Evolutionary conservation across 2,113 vertebrate species (phyloP), one percentile per base, ranked within the genome.

Genomic region (Nasalis larvatus): DNA sequence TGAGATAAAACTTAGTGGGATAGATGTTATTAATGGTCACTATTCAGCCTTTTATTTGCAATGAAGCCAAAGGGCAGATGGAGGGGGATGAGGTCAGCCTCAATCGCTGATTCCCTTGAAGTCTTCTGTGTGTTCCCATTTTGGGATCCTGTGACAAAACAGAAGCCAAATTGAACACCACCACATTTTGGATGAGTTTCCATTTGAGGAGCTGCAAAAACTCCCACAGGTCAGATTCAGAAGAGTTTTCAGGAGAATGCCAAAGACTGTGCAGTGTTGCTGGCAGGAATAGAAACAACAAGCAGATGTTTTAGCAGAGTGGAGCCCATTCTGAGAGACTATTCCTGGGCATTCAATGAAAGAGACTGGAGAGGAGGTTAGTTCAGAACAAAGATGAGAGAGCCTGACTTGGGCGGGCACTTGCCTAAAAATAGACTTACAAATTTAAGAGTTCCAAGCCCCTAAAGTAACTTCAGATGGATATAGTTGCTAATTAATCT

Each of bases 281-380:
- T 97, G 97, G 97, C 97, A 97, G 88, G 35, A 92, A 52, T 58
- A 71, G n/a, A 91, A 97, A 96, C 63, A 96, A 92, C 88, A 97
- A 97, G 77, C 97, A 97, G 97, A 97, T 97, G 97, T 98, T 97
- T 86, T 81, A 98, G 56, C 88, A 74, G 85, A 97, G 82, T 94
- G 88, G 84, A 86, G 86, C 8, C 0, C 52, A 63, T n/a, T 97
- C 68, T 93, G 86, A 10, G 56, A 68, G 76, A 85, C 0, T 49
- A 27, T 30, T 96, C 27, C 68, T 85, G 25, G 52, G 45, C 54
- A 96, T 86, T 98, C 81, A 91, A 1, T 93, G 71, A 93, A 91
- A 92, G n/a, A 87, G 30, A 63, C 60, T 87, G 35, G 58, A 45
- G 88, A 94, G 60, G 68, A 95, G 60, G 32, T 63, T 94, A 35